These are phyloP conservation scores for Pycnonotus jocosus DNA, from an alignment of 2,113 vertebrate genomes.

Conservation along the genomic window DNA sequence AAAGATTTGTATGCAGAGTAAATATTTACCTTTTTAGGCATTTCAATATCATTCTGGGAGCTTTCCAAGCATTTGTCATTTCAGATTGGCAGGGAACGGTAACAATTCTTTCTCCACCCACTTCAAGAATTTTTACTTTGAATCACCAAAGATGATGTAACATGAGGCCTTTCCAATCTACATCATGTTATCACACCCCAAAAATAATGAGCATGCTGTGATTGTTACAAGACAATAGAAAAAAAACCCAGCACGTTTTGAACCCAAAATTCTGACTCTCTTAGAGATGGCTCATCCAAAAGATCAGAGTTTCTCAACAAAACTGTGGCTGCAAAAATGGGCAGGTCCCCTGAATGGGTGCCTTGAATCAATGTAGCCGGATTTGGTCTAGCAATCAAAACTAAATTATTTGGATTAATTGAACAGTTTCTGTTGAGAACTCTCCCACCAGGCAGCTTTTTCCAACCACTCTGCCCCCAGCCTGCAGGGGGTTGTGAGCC, in stretches of 20 bases:
- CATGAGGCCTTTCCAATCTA: not conserved
- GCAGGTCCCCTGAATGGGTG: not conserved
- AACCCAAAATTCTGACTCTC: not conserved
- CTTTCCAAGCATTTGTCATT: constrained; percentile 22
- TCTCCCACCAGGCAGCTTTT: not conserved
- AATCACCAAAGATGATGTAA: constrained; percentile 21
- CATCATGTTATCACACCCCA: not conserved
- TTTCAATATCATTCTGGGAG: not conserved
- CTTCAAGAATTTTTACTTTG: constrained; percentile 39
- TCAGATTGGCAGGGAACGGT: not conserved
- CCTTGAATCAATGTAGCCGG: not conserved
- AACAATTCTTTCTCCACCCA: constrained; percentile 34
- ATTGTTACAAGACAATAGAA: not conserved
- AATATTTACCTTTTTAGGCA: constrained; percentile 43
- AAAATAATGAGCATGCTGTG: not conserved
- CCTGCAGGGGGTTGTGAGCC: not conserved
- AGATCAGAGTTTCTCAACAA: not conserved
- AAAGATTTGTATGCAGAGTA: constrained; percentile 8
- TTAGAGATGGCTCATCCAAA: not conserved
- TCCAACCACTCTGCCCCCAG: not conserved
- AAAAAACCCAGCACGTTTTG: not conserved
- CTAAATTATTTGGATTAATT: not conserved
- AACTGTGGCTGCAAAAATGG: not conserved
- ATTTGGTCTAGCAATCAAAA: not conserved
- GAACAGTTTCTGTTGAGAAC: not conserved